phyloP scores from a whole-genome alignment of 2,797 vertebrate genomes.

The Antennarius maculatus region DNA sequence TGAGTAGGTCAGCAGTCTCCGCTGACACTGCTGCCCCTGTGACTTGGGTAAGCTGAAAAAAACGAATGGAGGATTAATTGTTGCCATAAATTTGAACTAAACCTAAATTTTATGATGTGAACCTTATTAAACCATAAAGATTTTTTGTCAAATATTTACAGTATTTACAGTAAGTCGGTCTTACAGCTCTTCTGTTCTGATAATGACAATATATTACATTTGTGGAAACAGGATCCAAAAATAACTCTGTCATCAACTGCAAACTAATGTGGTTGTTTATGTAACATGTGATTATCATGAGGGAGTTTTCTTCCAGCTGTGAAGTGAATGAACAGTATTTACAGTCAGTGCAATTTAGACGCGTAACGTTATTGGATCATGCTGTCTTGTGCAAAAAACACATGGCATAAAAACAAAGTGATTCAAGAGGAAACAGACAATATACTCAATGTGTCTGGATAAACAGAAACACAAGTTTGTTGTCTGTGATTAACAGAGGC shows the following conservation, averaged over 20 bases:
- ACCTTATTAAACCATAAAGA: slow-evolving; percentile 4
- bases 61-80: not conserved
- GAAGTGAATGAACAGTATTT: not conserved
- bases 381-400: slow-evolving; percentile 21
- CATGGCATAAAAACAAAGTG: slow-evolving; percentile 14
- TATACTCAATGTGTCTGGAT: slow-evolving; percentile 20
- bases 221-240: too few species aligned
- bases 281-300: not conserved
- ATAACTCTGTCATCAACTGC: too few species aligned
- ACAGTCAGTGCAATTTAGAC: slow-evolving; percentile 29
- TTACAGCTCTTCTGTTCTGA: slow-evolving; percentile 8
- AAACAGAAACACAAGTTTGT: slow-evolving; percentile 24
- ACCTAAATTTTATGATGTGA: not conserved
- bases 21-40: not conserved
- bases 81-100: not conserved
- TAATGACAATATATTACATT: slow-evolving; percentile 6
- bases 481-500: slow-evolving; percentile 2
- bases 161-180: not conserved
- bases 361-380: slow-evolving; percentile 11
- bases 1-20: too few species aligned
- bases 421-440: slow-evolving; percentile 12
- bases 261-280: not conserved
- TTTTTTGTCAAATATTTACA: slow-evolving; percentile 9
- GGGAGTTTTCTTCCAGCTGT: not conserved
- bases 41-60: not conserved